Conservation (phyloP, 2,797 vertebrate species). For the Lagorchestes hirsutus region DNA sequence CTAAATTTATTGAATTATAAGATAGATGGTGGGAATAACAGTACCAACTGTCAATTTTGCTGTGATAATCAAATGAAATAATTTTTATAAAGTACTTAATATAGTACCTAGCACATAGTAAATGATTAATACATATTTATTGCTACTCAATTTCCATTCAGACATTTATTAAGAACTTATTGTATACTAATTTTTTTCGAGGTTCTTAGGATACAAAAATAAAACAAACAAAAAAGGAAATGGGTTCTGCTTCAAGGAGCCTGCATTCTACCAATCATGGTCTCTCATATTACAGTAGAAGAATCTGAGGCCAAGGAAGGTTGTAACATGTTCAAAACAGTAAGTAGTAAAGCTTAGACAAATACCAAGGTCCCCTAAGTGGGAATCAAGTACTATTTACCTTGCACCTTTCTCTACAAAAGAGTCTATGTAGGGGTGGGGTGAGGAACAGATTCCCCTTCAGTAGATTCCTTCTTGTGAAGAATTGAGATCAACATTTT, state of each 20-base stretch:
- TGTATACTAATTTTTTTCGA: background rate
- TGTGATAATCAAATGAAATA: background rate
- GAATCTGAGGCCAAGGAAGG: background rate
- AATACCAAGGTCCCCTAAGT: background rate
- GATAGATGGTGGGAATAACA: background rate
- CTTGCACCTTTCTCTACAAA: background rate
- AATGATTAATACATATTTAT: background rate
- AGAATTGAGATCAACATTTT: background rate
- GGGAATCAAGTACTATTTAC: background rate
- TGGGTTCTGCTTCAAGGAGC: background rate
- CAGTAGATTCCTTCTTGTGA: background rate
- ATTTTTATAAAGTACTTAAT: background rate
- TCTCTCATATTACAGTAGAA: background rate
- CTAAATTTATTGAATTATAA: background rate
- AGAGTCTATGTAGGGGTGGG: background rate
- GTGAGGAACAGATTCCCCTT: background rate
- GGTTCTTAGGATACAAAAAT: background rate
- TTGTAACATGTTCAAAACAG: background rate
- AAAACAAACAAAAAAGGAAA: background rate
- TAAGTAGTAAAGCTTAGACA: background rate
- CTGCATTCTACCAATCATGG: background rate
- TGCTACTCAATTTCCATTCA: background rate
- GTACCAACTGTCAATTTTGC: background rate
- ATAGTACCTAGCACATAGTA: background rate
- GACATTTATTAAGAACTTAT: background rate